These are phyloP conservation scores for Oconnorella tubifera DNA, from an alignment of 2,888 invertebrate genomes.

Conservation along the genomic window DNA sequence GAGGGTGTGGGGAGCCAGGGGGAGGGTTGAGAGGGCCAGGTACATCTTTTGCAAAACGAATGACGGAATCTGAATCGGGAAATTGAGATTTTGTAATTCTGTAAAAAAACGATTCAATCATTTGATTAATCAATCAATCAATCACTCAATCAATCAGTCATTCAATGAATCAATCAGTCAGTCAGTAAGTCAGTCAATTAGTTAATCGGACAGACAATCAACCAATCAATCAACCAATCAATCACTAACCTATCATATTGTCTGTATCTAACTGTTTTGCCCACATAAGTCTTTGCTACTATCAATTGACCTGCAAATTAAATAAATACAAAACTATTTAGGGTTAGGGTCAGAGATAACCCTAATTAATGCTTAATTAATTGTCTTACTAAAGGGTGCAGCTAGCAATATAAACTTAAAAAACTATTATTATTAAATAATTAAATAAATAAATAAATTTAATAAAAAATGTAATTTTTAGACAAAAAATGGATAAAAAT, in stretches of 20 bases:
- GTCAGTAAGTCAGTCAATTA: background rate
- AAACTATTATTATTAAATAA: no score
- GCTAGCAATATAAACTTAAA: no score
- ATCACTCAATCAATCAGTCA: background rate
- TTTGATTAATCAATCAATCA: no score
- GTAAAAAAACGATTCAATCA: no score
- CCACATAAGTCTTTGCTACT: slow-evolving; percentile 49
- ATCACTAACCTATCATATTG: background rate
- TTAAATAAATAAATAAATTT: no score
- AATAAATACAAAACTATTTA: no score
- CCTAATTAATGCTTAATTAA: no score
- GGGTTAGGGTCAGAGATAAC: no score
- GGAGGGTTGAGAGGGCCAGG: background rate
- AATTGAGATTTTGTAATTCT: slow-evolving; percentile 43
- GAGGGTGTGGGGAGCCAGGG: background rate
- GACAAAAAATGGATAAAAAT: no score
- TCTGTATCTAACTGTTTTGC: slow-evolving; percentile 38
- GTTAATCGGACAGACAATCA: background rate
- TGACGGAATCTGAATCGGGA: slow-evolving; percentile 48
- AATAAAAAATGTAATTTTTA: no score
- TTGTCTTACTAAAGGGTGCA: no score
- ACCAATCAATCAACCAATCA: background rate
- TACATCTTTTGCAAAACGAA: slow-evolving; percentile 40
- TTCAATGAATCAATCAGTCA: background rate
- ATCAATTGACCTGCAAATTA: slow-evolving; percentile 44